phyloP scores from a whole-genome alignment of 2,888 invertebrate species.

The Epistrophella euchroma region DNA sequence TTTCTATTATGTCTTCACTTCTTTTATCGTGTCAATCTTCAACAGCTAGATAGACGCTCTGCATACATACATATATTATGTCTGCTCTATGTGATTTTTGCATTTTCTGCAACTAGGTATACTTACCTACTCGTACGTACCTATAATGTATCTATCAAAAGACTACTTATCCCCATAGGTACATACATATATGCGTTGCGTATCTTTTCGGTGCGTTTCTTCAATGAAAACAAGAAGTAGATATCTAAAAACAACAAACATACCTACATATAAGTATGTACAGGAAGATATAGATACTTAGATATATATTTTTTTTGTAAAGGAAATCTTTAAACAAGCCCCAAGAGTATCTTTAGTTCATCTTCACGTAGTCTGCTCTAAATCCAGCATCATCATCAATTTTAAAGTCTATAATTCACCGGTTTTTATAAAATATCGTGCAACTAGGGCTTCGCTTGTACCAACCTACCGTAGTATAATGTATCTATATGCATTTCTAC shows the following conservation, averaged over 20 bases:
- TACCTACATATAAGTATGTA: no score
- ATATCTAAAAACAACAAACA: background rate
- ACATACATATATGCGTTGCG: background rate
- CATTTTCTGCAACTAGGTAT: constrained; percentile 29
- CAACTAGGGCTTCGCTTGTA: constrained; percentile 56
- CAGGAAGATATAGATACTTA: no score
- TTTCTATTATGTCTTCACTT: constrained; percentile 46
- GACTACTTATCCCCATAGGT: background rate
- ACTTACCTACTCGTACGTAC: background rate
- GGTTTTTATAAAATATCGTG: constrained; percentile 11
- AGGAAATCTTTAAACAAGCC: constrained; percentile 41
- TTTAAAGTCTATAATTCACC: constrained; percentile 50
- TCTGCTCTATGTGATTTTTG: constrained; percentile 44
- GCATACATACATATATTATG: background rate
- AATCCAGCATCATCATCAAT: constrained; percentile 59
- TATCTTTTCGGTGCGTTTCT: constrained; percentile 36
- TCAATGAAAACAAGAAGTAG: constrained; percentile 21
- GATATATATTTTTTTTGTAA: constrained; percentile 8
- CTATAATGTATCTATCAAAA: constrained; percentile 32
- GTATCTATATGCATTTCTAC: background rate
- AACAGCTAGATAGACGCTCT: background rate
- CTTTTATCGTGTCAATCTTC: constrained; percentile 61
- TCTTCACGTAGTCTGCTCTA: constrained; percentile 65
- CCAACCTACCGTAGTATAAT: background rate
- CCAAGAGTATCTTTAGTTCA: constrained; percentile 49